Conservation (phyloP, 2,888 invertebrate genomes). For the Aproaerema taeniolella region DNA sequence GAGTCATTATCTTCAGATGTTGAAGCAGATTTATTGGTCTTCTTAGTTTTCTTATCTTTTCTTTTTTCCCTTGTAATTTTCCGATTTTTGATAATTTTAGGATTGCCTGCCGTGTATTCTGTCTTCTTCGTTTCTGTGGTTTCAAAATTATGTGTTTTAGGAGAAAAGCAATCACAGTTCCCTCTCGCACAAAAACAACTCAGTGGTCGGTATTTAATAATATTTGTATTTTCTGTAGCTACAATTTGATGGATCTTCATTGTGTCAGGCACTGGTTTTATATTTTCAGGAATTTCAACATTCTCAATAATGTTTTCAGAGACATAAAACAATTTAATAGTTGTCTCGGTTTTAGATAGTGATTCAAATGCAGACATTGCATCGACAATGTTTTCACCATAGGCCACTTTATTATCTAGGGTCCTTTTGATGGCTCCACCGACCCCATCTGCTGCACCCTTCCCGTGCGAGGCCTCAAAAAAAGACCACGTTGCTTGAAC, state of each 20-base stretch:
- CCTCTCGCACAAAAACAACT: conserved; percentile 15
- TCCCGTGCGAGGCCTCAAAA: conserved; percentile 5
- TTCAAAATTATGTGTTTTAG: not conserved
- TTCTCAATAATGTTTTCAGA: conserved; percentile 7
- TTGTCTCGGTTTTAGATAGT: not conserved
- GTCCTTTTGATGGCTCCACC: not conserved
- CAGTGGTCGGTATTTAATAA: conserved; percentile 12
- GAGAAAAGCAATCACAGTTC: conserved; percentile 9
- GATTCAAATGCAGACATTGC: not conserved
- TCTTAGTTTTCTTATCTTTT: not conserved
- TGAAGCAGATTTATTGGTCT: conserved; percentile 4
- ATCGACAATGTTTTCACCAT: not conserved
- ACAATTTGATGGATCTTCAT: conserved; percentile 14
- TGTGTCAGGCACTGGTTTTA: conserved; percentile 7
- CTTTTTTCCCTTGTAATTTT: not conserved
- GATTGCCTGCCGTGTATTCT: not conserved
- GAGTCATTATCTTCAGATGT: not conserved
- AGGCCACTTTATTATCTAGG: conserved; percentile 1
- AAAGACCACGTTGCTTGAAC: conserved; percentile 4
- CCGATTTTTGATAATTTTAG: not conserved
- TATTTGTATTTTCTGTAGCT: conserved; percentile 14
- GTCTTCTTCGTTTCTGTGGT: not conserved
- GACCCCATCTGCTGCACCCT: conserved; percentile 7
- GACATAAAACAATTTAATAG: conserved; percentile 6
- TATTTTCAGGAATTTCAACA: not conserved